Base-by-base conservation (phyloP, 1,140 invertebrate species). In the Heterodera carotae region DNA sequence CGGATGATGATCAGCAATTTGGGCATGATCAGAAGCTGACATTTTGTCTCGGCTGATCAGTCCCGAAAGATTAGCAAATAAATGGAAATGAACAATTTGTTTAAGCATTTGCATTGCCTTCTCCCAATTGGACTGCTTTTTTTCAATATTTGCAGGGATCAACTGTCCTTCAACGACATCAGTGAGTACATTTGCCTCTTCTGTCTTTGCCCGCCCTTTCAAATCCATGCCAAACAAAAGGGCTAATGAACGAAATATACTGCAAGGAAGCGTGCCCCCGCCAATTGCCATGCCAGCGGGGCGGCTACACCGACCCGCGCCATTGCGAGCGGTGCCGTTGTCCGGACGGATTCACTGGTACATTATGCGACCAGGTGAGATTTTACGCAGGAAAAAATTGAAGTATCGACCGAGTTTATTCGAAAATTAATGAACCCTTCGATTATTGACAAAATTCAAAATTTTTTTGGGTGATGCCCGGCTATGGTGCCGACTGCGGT, bases 121-220 rank as follows among this genome's bases (percentile, higher is more conserved):
- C n/a, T n/a, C n/a, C n/a, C n/a, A n/a, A n/a, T n/a, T n/a, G n/a
- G n/a, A n/a, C n/a, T n/a, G n/a, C n/a, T n/a, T n/a, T n/a, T n/a
- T 18, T 53, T 18, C 12, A 53, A 53, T 18, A 22, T 66, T 66
- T 31, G 8, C 62, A 74, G 71, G 33, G 86, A 86, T 76, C 87
- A 87, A 76, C 70, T 87, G n/a, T 87, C 85, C n/a, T 87, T 87
- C 76, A 87, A 87, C 69, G 85, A 87, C 71, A 87, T 87, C 59
- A 69, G 84, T 67, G 48, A 29, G 48, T 53, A 8, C 18, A 22
- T 53, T 53, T 1, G 4, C 39, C 39, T 5, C 39, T n/a, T n/a
- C 0, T 43, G 39, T 43, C 2, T 43, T 43, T 43, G 36, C 15
- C 15, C 48, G 12, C 48, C 48, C 18, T 22, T 18, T 5, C 6